Conservation (phyloP, 2,797 vertebrate genomes). For the Hypotaenidia philippensis region DNA sequence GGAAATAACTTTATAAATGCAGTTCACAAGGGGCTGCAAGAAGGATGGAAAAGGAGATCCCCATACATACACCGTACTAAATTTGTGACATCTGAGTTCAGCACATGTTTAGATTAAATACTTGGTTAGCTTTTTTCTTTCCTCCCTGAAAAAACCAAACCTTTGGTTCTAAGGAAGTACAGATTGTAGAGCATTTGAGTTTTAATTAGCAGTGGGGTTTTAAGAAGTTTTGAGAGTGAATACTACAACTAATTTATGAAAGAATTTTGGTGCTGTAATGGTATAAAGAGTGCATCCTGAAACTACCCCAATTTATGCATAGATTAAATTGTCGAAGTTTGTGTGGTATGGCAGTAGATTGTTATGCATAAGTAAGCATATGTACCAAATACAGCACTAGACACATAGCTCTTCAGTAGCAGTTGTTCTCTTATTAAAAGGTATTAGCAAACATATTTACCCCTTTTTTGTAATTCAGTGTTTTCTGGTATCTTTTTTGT, state of each 20-base stretch:
- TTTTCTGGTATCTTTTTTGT: neutral
- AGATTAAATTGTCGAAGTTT: neutral
- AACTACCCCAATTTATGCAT: neutral
- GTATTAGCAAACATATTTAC: neutral
- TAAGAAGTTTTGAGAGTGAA: neutral
- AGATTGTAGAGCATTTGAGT: neutral
- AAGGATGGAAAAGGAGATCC: neutral
- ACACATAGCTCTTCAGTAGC: neutral
- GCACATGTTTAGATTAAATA: constrained; percentile 1
- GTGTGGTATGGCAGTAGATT: neutral
- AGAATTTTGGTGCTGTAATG: neutral
- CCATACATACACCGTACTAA: neutral
- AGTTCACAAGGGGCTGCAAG: neutral
- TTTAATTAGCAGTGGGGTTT: neutral
- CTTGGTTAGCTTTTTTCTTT: neutral
- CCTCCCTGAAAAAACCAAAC: neutral
- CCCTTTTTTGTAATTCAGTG: accelerated
- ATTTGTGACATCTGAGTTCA: neutral
- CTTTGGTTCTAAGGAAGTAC: neutral
- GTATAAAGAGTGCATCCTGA: neutral
- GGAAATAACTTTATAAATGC: neutral
- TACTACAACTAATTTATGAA: neutral
- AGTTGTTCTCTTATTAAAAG: neutral
- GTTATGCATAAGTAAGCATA: neutral
- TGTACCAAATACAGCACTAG: neutral